Base-by-base conservation (phyloP, 2,113 vertebrate genomes). In the Pseudopipra pipra region DNA sequence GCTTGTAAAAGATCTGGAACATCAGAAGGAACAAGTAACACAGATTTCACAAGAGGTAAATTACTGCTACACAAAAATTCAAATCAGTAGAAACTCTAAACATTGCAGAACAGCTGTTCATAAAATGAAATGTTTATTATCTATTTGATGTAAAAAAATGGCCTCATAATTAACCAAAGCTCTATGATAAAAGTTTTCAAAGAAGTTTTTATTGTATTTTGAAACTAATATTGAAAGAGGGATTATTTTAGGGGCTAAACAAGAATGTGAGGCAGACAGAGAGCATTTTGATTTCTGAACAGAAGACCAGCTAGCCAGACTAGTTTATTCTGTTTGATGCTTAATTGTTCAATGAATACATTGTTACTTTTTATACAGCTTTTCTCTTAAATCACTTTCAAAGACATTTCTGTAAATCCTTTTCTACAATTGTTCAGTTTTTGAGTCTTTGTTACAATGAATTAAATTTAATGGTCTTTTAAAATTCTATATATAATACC, bases 11-110 rank as follows among this genome's bases (percentile, higher is more conserved):
- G 99, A 99, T 92, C 96, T 99, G 98, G 99, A 99, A 70, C 98
- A 95, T 96, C 98, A 98, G 97, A 98, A 98, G 94, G 94, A 98
- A 56, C 98, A 99, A 96, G 89, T 97, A 62, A 98, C 93, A 93
- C 98, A 98, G 95, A 98, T 99, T 96, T 98, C 98, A 89, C 96
- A 98, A 94, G 98, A 99, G 99, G 99, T 99, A 98, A 98, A 89
- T 94, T 95, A 91, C 63, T 95, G 87, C 72, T 82, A 72, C n/a
- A 87, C 89, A 95, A 80, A 94, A 93, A 52, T 78, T 87, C 35
- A 56, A 46, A 84, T 91, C 72, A 84, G 27, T 87, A 74, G 90
- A 94, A 84, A 58, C 71, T 70, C 28, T 71, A 87, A 80, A 77
- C 89, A 71, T 66, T 93, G 72, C 4, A 6, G 73, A 85, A 79